These are phyloP conservation scores for Drosophila nr. fundita DNA, from an alignment of 2,888 invertebrate genomes.

Conservation along the genomic window DNA sequence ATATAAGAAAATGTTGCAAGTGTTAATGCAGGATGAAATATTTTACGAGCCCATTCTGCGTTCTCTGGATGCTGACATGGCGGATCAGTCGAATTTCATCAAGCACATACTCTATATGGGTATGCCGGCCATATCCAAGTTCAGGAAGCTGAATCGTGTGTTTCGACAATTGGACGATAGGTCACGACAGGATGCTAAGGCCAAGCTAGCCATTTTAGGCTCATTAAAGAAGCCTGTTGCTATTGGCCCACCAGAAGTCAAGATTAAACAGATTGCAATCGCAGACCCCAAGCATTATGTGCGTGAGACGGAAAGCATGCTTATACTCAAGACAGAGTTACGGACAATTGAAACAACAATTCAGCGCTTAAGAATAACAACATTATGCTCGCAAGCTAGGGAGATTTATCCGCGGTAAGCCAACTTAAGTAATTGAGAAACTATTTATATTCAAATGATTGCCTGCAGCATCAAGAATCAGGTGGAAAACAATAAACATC, in stretches of 20 bases:
- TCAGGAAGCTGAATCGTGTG: constrained; percentile 70
- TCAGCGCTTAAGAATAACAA: constrained; percentile 80
- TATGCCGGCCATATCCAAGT: constrained; percentile 79
- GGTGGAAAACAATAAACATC: constrained; percentile 74
- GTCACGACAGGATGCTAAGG: constrained; percentile 67
- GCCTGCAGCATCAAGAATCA: constrained; percentile 75
- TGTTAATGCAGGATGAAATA: constrained; percentile 80
- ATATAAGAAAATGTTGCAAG: constrained; percentile 81
- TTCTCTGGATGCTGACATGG: constrained; percentile 81
- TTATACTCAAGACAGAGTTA: constrained; percentile 70
- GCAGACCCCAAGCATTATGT: constrained; percentile 74
- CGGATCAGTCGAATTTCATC: constrained; percentile 83
- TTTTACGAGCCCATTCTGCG: constrained; percentile 84
- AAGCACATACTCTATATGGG: constrained; percentile 82
- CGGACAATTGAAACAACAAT: constrained; percentile 78
- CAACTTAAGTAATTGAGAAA: fast-evolving
- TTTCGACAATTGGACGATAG: constrained; percentile 74
- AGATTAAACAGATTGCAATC: background rate
- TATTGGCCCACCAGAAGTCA: constrained; percentile 8
- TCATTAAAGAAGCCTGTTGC: constrained; percentile 60
- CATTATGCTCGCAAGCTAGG: constrained; percentile 79
- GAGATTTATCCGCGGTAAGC: constrained; percentile 82
- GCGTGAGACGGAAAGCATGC: constrained; percentile 83
- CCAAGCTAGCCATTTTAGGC: constrained; percentile 70
- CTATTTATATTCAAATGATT: background rate